These are phyloP conservation scores for Anarhynchus alexandrinus DNA, from an alignment of 2,113 vertebrate species.

Conservation along the genomic window DNA sequence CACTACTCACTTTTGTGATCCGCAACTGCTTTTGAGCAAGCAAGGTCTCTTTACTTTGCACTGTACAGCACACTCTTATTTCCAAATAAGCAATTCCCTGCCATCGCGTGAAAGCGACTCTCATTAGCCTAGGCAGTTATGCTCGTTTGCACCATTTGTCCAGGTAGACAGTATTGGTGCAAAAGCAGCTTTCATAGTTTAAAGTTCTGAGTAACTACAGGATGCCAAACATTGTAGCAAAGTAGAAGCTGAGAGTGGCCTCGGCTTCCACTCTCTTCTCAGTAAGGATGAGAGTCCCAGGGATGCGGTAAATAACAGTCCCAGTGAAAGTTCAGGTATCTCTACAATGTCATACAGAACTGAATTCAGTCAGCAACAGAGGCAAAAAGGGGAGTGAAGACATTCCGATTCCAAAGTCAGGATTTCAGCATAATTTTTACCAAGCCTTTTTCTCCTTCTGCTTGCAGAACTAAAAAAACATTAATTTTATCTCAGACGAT, in stretches of 20 bases:
- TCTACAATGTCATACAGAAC: neutral
- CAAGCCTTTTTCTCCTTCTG: neutral
- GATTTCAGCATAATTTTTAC: neutral
- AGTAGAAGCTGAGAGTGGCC: neutral
- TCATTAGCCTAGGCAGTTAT: neutral
- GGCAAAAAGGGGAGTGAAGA: neutral
- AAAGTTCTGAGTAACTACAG: neutral
- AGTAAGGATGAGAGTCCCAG: neutral
- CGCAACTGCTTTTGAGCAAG: neutral
- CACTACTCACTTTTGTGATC: neutral
- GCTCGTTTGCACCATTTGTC: neutral
- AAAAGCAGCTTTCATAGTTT: neutral
- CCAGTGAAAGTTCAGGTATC: neutral
- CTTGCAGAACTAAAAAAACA: neutral
- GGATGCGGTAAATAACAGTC: fast-evolving
- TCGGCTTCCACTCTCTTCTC: neutral
- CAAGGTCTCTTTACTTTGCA: neutral
- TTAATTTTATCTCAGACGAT: neutral
- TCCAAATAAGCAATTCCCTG: neutral
- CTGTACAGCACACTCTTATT: neutral
- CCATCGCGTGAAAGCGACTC: neutral
- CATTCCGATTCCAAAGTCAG: neutral
- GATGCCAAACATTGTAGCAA: neutral
- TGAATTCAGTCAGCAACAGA: neutral
- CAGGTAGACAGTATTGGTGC: neutral